Conservation (phyloP, 2,888 invertebrate species). For the Coleophora flavipennella region DNA sequence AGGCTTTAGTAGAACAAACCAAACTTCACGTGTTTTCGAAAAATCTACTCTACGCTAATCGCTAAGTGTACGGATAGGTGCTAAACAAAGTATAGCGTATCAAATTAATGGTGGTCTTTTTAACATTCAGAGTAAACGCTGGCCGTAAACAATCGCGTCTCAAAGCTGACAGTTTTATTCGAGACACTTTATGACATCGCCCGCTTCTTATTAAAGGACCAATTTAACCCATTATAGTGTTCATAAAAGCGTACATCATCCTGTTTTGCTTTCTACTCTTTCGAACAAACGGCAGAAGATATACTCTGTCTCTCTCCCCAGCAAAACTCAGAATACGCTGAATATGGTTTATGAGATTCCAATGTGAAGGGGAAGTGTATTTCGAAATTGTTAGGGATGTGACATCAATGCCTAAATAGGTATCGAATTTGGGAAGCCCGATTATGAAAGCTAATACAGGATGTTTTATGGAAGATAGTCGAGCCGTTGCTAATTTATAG, state of each 20-base stretch:
- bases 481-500: background rate
- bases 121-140: slow-evolving; percentile 24
- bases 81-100: slow-evolving; percentile 8
- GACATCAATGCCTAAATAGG: no score
- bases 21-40: no score
- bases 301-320: slow-evolving; percentile 28
- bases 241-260: slow-evolving; percentile 67
- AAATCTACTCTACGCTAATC: no score
- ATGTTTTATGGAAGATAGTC: background rate
- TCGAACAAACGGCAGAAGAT: slow-evolving; percentile 16
- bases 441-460: no score
- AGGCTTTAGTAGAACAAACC: no score
- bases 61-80: no score
- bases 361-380: slow-evolving; percentile 52
- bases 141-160: slow-evolving; percentile 35
- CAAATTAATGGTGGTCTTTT: slow-evolving; percentile 21
- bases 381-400: slow-evolving; percentile 47
- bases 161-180: slow-evolving; percentile 49
- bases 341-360: slow-evolving; percentile 61
- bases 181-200: slow-evolving; percentile 52
- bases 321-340: slow-evolving; percentile 29
- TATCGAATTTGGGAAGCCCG: no score
- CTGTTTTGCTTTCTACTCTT: slow-evolving; percentile 48
- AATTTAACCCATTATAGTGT: slow-evolving; percentile 69
- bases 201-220: slow-evolving; percentile 60